Evolutionary conservation across 2,797 vertebrate genomes (phyloP).

Genomic region (Dallia pectoralis): DNA sequence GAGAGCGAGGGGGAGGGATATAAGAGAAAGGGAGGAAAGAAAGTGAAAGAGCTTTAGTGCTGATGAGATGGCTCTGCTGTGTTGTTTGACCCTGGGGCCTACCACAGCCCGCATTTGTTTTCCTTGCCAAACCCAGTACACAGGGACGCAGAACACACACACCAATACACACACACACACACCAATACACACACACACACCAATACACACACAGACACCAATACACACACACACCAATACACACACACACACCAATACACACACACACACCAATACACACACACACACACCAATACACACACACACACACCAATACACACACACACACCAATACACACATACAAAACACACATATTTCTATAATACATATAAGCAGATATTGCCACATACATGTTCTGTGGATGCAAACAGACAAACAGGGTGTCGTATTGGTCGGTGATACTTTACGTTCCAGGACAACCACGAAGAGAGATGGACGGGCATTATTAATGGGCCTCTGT

Average conservation of each 20-base stretch:
- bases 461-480: neutral
- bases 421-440: neutral
- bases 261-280: too few species aligned
- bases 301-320: neutral
- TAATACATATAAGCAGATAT: neutral
- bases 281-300: constrained; percentile 3
- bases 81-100: constrained; percentile 56
- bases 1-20: constrained; percentile 2
- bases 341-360: neutral
- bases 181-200: neutral
- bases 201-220: neutral
- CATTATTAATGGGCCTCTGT: neutral
- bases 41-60: constrained; percentile 12
- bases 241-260: neutral
- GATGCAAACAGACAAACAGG: neutral
- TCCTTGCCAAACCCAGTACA: constrained; percentile 23
- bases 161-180: neutral
- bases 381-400: neutral
- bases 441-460: neutral
- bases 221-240: constrained; percentile 8
- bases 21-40: neutral
- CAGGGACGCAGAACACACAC: constrained; percentile 3
- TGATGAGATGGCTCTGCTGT: constrained; percentile 34
- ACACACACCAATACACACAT: too few species aligned
- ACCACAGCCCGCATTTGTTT: constrained; percentile 56